Conservation (phyloP, 1,140 invertebrate species). For the Nebria ingens region DNA sequence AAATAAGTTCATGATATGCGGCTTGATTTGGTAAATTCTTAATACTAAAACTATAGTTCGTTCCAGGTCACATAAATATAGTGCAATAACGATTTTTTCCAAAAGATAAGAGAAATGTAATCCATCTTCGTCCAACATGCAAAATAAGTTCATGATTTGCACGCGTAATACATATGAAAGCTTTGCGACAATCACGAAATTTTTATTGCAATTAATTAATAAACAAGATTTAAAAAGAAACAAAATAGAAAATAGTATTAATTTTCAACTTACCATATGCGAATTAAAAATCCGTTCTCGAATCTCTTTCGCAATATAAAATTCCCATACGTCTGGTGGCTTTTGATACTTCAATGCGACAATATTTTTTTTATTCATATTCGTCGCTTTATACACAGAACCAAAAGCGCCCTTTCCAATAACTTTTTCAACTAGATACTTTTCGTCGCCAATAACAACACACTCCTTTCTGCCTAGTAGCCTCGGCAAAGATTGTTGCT, state of each 20-base stretch:
- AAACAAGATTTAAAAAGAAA: neutral
- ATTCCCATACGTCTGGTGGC: slow-evolving; percentile 70
- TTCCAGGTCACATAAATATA: no score
- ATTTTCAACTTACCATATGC: slow-evolving; percentile 44
- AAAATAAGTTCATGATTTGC: no score
- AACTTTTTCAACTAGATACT: slow-evolving; percentile 56
- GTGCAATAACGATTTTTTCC: no score
- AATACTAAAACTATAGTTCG: no score
- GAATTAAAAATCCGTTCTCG: slow-evolving; percentile 52
- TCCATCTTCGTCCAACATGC: no score
- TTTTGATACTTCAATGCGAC: slow-evolving; percentile 68
- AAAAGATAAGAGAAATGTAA: no score
- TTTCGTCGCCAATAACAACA: slow-evolving; percentile 16
- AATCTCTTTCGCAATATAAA: slow-evolving; percentile 67
- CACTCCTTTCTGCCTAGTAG: slow-evolving; percentile 13
- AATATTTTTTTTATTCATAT: slow-evolving; percentile 43
- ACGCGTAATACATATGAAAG: no score
- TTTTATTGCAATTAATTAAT: neutral
- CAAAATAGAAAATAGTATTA: slow-evolving; percentile 9
- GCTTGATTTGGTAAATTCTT: no score
- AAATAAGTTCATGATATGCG: no score
- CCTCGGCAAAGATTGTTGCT: slow-evolving; percentile 15
- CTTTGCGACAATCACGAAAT: no score
- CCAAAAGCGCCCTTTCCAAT: slow-evolving; percentile 66
- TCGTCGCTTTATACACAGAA: slow-evolving; percentile 53